Percentiles rank a stretch among this genome's conserved stretches.
Evolutionary conservation across 2,797 vertebrate species (phyloP).

Genomic region (Halcyon badia): DNA sequence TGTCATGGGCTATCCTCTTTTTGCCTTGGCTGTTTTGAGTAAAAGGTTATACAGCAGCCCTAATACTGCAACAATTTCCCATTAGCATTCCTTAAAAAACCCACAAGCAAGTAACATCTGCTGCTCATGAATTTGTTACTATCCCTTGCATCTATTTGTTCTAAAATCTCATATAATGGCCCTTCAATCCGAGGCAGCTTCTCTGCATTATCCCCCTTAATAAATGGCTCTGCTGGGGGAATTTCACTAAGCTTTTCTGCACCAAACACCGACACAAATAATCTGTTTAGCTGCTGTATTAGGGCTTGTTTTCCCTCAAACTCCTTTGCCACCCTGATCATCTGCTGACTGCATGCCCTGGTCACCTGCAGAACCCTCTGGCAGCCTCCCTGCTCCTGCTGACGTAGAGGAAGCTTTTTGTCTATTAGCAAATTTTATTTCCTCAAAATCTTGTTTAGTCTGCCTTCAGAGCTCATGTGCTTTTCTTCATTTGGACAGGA

Average conservation of each 20-base stretch:
- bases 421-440: neutral
- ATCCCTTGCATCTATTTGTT: neutral
- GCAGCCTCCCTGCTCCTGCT: neutral
- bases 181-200: neutral
- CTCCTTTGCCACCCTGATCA: neutral
- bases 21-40: neutral
- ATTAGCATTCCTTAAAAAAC: neutral
- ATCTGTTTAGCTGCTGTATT: neutral
- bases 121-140: neutral
- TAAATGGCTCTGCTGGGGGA: neutral
- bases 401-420: neutral
- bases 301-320: neutral
- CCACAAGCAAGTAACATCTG: neutral
- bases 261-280: fast-evolving
- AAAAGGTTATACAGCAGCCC: neutral
- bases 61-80: neutral
- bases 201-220: constrained; percentile 6
- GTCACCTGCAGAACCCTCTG: neutral
- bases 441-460: neutral
- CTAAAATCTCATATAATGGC: neutral
- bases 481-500: neutral
- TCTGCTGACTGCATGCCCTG: neutral
- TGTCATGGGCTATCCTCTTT: neutral
- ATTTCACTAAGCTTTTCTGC: neutral
- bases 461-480: neutral